Evolutionary conservation across 2,888 invertebrate genomes (phyloP).

Genomic region (Melolontha melolontha): DNA sequence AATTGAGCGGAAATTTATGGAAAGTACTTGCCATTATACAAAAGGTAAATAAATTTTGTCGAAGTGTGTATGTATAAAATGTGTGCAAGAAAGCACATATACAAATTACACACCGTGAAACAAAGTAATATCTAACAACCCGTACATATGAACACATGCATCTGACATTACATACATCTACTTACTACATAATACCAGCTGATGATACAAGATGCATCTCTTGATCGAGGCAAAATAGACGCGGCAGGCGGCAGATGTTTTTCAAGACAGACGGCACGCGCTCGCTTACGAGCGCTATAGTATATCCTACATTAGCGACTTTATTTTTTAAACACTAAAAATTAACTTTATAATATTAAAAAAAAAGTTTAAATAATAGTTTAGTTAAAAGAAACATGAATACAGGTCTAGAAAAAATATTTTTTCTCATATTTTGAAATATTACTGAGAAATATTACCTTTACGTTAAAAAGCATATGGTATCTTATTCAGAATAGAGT

Average conservation of each 20-base stretch:
- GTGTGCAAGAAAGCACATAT: too few relatives aligned
- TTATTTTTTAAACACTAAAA: neutral
- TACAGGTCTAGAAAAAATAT: neutral
- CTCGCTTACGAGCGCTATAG: conserved; percentile 46
- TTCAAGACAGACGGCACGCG: conserved; percentile 64
- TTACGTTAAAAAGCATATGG: too few relatives aligned
- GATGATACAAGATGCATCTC: conserved; percentile 46
- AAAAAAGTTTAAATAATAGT: neutral
- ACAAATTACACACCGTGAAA: too few relatives aligned
- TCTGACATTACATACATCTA: conserved; percentile 25
- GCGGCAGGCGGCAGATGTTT: conserved; percentile 61
- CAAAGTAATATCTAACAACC: too few relatives aligned
- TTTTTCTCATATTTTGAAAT: neutral
- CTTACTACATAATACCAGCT: conserved; percentile 38
- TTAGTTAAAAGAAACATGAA: too few relatives aligned
- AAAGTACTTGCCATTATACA: too few relatives aligned
- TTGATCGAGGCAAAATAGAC: conserved; percentile 42
- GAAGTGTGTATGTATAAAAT: too few relatives aligned
- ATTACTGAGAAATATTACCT: conserved; percentile 4
- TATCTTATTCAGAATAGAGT: conserved; percentile 8
- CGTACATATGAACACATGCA: neutral
- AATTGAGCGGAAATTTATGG: too few relatives aligned
- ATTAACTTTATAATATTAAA: neutral
- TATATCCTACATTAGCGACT: neutral
- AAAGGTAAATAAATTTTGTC: too few relatives aligned